Conservation (phyloP, 2,797 vertebrate genomes). For the Poecilia velifera region DNA sequence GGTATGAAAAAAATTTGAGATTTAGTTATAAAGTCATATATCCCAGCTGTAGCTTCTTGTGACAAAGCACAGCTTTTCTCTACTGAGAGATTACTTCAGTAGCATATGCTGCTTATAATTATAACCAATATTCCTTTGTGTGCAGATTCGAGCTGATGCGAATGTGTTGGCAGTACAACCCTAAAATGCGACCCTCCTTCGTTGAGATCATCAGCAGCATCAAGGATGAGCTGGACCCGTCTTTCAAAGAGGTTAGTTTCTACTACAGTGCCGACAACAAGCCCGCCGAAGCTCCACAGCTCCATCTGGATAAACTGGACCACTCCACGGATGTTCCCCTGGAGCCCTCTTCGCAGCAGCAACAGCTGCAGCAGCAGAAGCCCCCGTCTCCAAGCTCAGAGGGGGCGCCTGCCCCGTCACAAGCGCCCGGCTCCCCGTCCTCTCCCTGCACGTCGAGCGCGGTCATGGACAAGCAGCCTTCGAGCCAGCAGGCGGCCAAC, state of each 20-base stretch:
- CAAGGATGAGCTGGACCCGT: conserved; percentile 91
- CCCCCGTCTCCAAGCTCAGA: conserved; percentile 82
- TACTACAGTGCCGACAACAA: conserved; percentile 98
- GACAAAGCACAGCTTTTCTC: conserved; percentile 19
- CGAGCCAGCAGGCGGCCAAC: conserved; percentile 87
- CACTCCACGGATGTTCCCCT: conserved; percentile 82
- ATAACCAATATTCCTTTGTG: conserved; percentile 25
- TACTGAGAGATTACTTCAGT: conserved; percentile 15
- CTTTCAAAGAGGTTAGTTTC: conserved; percentile 93
- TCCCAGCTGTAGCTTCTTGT: conserved; percentile 19
- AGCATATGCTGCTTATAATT: conserved; percentile 27
- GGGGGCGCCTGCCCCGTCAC: conserved; percentile 68
- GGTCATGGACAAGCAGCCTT: conserved; percentile 85
- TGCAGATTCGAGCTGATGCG: conserved; percentile 95
- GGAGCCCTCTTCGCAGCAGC: conserved; percentile 67
- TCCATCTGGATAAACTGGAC: conserved; percentile 89
- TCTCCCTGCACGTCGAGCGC: conserved; percentile 65
- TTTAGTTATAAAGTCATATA: too few relatives aligned
- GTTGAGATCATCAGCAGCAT: conserved; percentile 95
- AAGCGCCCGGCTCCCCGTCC: conserved; percentile 61
- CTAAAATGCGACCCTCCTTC: conserved; percentile 95
- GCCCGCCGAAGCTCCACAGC: conserved; percentile 85
- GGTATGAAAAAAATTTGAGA: too few relatives aligned
- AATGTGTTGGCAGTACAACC: conserved; percentile 99
- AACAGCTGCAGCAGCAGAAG: conserved; percentile 58